Percentiles rank a stretch among this genome's conserved stretches.
phyloP scores from a whole-genome alignment of 2,797 vertebrate genomes.

The Australoheros facetus region DNA sequence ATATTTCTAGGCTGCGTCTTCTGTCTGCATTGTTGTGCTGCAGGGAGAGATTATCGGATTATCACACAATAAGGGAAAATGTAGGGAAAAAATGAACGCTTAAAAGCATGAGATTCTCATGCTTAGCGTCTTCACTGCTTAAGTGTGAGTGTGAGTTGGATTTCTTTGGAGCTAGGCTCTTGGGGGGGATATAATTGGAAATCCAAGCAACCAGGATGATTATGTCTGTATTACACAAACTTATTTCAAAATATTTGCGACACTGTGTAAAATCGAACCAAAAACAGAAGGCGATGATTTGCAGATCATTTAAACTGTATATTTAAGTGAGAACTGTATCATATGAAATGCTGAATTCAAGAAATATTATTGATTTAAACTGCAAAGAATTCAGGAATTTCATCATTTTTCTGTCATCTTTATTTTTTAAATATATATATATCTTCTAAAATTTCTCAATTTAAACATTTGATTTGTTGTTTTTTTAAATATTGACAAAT shows the following conservation, averaged over 20 bases:
- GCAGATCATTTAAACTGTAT: background rate
- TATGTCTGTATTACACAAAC: background rate
- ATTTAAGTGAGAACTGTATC: background rate
- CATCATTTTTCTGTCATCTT: too few species aligned
- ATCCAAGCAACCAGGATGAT: constrained; percentile 10
- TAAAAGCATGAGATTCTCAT: constrained; percentile 33
- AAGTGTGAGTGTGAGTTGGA: constrained; percentile 3
- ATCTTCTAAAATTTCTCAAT: too few species aligned
- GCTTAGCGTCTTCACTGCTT: background rate
- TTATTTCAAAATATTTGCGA: background rate
- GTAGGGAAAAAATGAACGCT: background rate
- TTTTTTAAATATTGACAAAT: too few species aligned
- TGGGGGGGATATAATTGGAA: background rate
- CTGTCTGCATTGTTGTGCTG: constrained; percentile 60
- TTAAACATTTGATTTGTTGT: too few species aligned
- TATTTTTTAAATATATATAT: too few species aligned
- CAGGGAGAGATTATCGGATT: constrained; percentile 72
- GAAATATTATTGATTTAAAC: background rate
- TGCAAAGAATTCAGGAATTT: background rate
- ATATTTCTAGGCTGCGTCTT: constrained; percentile 48
- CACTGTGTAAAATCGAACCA: background rate
- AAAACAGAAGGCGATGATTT: background rate
- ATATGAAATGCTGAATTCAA: background rate
- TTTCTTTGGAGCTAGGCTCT: constrained; percentile 20
- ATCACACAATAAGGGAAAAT: constrained; percentile 50